Percentiles rank a stretch among this genome's conserved stretches.
Evolutionary conservation across 2,888 invertebrate genomes (phyloP).

Genomic region (Lasius platythorax): DNA sequence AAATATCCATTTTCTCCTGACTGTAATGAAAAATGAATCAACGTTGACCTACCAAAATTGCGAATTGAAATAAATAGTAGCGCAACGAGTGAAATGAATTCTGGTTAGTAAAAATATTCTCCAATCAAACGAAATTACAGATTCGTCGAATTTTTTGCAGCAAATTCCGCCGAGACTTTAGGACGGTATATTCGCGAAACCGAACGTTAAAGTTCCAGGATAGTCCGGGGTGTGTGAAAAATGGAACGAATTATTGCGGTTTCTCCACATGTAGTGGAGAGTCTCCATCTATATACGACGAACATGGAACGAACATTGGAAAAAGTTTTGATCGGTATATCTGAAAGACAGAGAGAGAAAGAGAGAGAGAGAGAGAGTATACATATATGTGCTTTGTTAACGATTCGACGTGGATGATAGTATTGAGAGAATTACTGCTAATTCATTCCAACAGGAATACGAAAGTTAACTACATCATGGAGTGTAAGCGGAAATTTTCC

Average conservation of each 20-base stretch:
- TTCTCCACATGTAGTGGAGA: not conserved
- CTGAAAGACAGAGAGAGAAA: not conserved
- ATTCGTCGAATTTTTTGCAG: not conserved
- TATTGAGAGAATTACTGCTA: conserved; percentile 49
- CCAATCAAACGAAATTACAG: conserved; percentile 2
- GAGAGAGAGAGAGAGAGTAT: not conserved
- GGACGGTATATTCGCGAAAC: not conserved
- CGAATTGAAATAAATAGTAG: conserved; percentile 23
- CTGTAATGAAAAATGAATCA: not conserved
- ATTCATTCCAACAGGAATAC: conserved; percentile 13
- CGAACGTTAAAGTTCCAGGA: conserved; percentile 7
- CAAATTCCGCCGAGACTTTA: conserved; percentile 1
- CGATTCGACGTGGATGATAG: not conserved
- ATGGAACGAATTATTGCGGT: conserved; percentile 28
- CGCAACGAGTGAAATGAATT: not conserved
- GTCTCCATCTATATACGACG: not conserved
- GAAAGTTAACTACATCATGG: not conserved
- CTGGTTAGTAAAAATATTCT: not conserved
- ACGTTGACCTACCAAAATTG: not conserved
- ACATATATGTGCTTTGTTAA: not conserved
- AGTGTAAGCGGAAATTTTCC: conserved; percentile 6
- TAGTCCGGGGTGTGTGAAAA: conserved; percentile 12
- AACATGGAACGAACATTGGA: conserved; percentile 48
- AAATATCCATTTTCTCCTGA: not conserved
- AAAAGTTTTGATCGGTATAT: conserved; percentile 67